Evolutionary conservation across 2,113 vertebrate genomes (phyloP), one percentile per base, ranked within the genome.

Genomic region (Elaphurus davidianus): DNA sequence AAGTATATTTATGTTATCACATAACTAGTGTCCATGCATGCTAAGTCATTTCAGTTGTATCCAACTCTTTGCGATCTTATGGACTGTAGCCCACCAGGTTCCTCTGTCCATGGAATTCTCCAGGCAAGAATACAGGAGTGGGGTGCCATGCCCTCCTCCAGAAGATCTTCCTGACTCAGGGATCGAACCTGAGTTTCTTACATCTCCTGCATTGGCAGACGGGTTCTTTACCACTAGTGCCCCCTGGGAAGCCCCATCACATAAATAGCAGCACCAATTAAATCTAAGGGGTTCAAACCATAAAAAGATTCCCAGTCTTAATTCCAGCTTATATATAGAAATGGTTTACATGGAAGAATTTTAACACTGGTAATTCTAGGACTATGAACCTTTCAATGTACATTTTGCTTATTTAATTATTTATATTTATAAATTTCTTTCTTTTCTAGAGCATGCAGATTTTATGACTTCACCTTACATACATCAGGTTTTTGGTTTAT

Each of bases 381-480:
- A 76, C 59, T 27, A 8, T 64, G 10, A 91, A 67, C n/a, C 17
- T 82, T 82, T 67, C 79, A 87, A 78, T 81, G 47, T 54, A 59
- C 3, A 54, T 93, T 45, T 91, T 60, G 55, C 33, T 91, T 54
- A 13, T 81, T 87, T 85, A 90, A 59, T 59, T 33, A 71, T 89
- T 96, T 86, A 40, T 78, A 54, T 67, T 76, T 87, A 33, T 92
- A 60, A 96, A 93, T 95, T 97, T 97, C 23, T 99, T 97, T 95
- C 45, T 98, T 98, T 99, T 99, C 99, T 99, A 98, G 99, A 99
- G 98, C 99, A 98, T 99, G 98, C 98, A 99, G 87, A 86, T 95
- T 98, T 95, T 99, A 98, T 99, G 98, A 99, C 98, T 99, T 98
- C 98, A 98, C 98, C 98, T 98, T 98, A 98, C 98, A 98, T 99